phyloP scores from a whole-genome alignment of 2,888 invertebrate species.

The Pegoplata infirma region DNA sequence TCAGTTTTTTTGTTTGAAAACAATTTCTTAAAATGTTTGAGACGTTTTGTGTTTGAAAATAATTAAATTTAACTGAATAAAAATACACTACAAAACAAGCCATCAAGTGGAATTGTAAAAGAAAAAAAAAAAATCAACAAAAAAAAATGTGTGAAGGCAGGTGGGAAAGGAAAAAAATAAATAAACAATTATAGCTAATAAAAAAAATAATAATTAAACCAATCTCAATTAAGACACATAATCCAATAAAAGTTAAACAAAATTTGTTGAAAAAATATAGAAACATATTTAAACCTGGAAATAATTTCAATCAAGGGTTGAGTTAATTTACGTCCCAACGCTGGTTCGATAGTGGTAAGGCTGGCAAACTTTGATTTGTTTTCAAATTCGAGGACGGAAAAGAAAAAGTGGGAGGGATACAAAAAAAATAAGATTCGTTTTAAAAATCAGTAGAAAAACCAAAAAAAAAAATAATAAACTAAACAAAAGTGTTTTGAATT shows the following conservation, averaged over 20 bases:
- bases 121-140: slow-evolving; percentile 30
- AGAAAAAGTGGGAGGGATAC: slow-evolving; percentile 55
- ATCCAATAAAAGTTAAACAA: slow-evolving; percentile 46
- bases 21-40: slow-evolving; percentile 21
- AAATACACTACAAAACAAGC: slow-evolving; percentile 59
- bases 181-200: slow-evolving; percentile 49
- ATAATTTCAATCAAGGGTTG: slow-evolving; percentile 94
- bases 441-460: slow-evolving; percentile 49
- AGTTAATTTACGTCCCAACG: slow-evolving; percentile 91
- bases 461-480: slow-evolving; percentile 41
- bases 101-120: slow-evolving; percentile 31
- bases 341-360: slow-evolving; percentile 91
- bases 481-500: slow-evolving; percentile 44
- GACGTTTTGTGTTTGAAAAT: slow-evolving; percentile 48
- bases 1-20: slow-evolving; percentile 18
- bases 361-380: slow-evolving; percentile 85
- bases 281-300: slow-evolving; percentile 86
- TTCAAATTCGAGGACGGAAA: slow-evolving; percentile 45
- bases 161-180: slow-evolving; percentile 49
- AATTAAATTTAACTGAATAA: slow-evolving; percentile 6
- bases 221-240: slow-evolving; percentile 49
- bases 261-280: slow-evolving; percentile 44
- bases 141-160: slow-evolving; percentile 32
- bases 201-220: slow-evolving; percentile 34
- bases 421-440: slow-evolving; percentile 58